Base-by-base conservation (phyloP, 2,797 vertebrate species). In the Malurus splendens region DNA sequence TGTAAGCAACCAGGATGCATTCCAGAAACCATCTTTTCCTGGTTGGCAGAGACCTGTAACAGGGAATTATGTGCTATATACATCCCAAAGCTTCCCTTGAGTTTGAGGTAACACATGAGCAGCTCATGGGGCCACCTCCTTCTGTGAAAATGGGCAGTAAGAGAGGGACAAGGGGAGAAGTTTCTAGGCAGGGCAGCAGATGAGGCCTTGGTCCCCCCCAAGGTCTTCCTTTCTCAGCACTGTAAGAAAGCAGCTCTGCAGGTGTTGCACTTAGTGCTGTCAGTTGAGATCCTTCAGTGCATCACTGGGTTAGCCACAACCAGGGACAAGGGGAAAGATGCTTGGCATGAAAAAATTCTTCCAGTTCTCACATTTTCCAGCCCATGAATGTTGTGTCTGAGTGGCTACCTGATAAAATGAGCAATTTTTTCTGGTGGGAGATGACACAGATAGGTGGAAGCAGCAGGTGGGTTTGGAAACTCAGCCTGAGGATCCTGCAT, bases 31-130 rank as follows among this genome's bases (percentile, higher is more conserved):
- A 55, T 73, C 30, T 22, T 81, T 81, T 50, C 36, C 48, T 77
- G 33, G 17, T 18, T 9, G 4, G 36, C 48, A 65, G 44, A 36
- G 55, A 71, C 8, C 4, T 41, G 2, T 45, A 41, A 3, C 6
- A 45, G 27, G 30, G 41, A 59, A 36, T 22, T 24, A 11, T 14
- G 20, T 9, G 5, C 20, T 67, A 0, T 56, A 5, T 10, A 11
- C 2, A 57, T 66, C 48, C 55, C 44, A 57, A 42, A 85, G 12
- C 28, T 25, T 85, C 25, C 30, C 15, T 14, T 70, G 38, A 30
- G 23, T 24, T 56, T 64, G 38, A 60, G 27, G 20, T 10, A 64
- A 38, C 0, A 0, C 0, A 2, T 6, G 12, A 62, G 44, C 3
- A 61, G 27, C 52, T 85, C n/a, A n/a, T 11, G 25, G 20, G n/a